Base-by-base conservation (phyloP, 2,113 vertebrate species). In the Bettongia penicillata region DNA sequence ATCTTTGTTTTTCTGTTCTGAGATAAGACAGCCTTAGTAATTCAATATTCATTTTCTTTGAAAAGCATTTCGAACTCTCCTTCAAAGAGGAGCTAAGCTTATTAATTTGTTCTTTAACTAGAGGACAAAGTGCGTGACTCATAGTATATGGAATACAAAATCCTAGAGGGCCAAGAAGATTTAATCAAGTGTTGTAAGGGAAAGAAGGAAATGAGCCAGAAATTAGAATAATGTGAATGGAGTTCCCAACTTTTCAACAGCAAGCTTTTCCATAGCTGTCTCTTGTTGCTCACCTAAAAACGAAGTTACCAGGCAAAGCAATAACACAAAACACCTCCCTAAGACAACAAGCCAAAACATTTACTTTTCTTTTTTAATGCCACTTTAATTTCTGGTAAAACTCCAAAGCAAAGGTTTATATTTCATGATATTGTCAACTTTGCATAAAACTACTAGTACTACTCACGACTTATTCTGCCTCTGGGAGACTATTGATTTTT, bases 401-500 rank as follows among this genome's bases (percentile, higher is more conserved):
- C 97, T 98, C 97, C 97, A 98, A 98, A 98, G 92, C 94, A 95
- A 97, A 96, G 96, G 93, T 97, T 98, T 98, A 98, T 98, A 98
- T 98, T 99, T 99, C 98, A 99, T 95, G 97, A 97, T 97, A 96
- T 61, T 98, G 98, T 99, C 98, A 98, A 98, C 96, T 99, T 98
- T 98, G 98, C 98, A 99, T 98, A 99, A 98, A 98, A 98, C 96
- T 97, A 97, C 96, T 96, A 98, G 97, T 96, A 97, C 98, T 98
- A 97, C 98, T 98, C 97, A 98, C 98, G 98, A 98, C 96, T 99
- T 99, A 98, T 97, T 98, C 84, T 94, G 96, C 98, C 98, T 98
- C 98, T 98, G 98, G 96, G 97, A 98, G 97, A 97, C 97, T 98
- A 99, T 98, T 98, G 98, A 99, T 99, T 99, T 98, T 98, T 96